A percentile compares a stretch with the other conserved stretches of the same genome.
These are phyloP conservation scores for Zaprionus tsacasi DNA, from an alignment of 1,140 invertebrate species.

Conservation along the genomic window DNA sequence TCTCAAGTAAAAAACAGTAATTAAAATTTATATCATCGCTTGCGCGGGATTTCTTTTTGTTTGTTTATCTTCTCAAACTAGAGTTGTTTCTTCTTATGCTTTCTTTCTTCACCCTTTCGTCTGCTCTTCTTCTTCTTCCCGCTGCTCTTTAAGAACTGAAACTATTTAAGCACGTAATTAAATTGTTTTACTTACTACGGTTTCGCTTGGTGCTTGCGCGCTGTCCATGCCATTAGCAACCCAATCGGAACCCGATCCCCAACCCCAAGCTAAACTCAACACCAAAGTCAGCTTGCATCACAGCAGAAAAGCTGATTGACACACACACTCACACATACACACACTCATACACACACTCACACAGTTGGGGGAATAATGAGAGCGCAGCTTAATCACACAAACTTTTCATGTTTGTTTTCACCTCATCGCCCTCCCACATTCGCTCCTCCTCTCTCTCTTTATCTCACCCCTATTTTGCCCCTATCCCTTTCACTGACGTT, in stretches of 20 bases:
- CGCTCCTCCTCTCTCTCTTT: background rate
- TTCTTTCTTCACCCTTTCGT: slow-evolving; percentile 7
- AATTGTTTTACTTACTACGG: slow-evolving; percentile 80
- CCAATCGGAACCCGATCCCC: slow-evolving; percentile 27
- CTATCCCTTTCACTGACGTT: slow-evolving; percentile 8
- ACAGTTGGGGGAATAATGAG: slow-evolving; percentile 5
- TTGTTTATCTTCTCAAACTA: background rate
- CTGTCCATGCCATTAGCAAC: slow-evolving; percentile 2
- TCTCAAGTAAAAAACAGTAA: background rate
- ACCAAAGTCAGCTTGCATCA: slow-evolving; percentile 24
- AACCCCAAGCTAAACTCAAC: slow-evolving; percentile 11
- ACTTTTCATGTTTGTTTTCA: slow-evolving; percentile 14
- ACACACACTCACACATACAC: background rate
- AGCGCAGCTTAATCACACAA: slow-evolving; percentile 30
- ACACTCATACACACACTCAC: slow-evolving; percentile 1
- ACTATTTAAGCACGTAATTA: slow-evolving; percentile 74
- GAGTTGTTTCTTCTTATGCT: slow-evolving; percentile 4
- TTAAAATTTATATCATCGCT: background rate
- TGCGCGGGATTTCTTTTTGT: background rate
- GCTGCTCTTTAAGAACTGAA: background rate
- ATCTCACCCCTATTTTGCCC: background rate
- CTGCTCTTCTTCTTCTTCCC: background rate
- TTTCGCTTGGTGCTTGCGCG: slow-evolving; percentile 57
- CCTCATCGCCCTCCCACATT: background rate
- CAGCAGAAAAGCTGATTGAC: slow-evolving; percentile 13